Percentiles rank a stretch among this genome's conserved stretches.
Conservation (phyloP, 2,113 vertebrate genomes). For the Daboia siamensis region DNA sequence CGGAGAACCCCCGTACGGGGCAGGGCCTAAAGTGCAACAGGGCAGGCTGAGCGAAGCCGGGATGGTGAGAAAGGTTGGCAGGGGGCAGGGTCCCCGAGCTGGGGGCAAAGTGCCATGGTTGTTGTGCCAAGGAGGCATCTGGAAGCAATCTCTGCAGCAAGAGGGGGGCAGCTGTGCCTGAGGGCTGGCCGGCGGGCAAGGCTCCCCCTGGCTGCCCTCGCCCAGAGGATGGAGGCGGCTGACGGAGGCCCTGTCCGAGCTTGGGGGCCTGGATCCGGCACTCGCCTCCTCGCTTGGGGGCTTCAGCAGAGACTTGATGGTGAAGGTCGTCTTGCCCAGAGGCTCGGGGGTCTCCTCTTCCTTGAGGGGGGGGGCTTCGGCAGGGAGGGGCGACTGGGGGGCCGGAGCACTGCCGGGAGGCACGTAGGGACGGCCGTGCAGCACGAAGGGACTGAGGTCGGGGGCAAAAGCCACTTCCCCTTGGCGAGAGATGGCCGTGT, state of each 20-base stretch:
- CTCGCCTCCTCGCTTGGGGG: accelerated
- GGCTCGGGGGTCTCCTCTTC: neutral
- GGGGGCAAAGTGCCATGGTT: too few relatives aligned
- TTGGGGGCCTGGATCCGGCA: accelerated
- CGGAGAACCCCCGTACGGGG: neutral
- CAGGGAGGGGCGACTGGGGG: neutral
- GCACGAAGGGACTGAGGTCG: slow-evolving; percentile 83
- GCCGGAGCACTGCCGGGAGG: accelerated
- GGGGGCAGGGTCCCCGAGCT: neutral
- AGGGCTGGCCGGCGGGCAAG: neutral
- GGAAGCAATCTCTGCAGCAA: neutral
- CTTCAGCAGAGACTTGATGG: neutral
- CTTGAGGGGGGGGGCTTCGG: neutral
- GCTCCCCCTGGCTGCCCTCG: neutral
- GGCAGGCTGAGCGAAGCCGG: neutral
- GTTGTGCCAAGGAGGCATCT: neutral
- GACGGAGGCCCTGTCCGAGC: accelerated
- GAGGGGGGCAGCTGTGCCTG: neutral
- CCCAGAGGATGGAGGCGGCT: neutral
- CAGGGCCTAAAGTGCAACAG: neutral
- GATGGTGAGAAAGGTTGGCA: neutral
- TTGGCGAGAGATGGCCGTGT: slow-evolving; percentile 79
- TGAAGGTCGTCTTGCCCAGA: neutral
- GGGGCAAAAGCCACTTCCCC: slow-evolving; percentile 78
- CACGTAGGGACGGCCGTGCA: slow-evolving; percentile 62